Percentiles rank a stretch among this genome's conserved stretches.
phyloP scores from a whole-genome alignment of 2,113 vertebrate species.

The Carollia perspicillata region DNA sequence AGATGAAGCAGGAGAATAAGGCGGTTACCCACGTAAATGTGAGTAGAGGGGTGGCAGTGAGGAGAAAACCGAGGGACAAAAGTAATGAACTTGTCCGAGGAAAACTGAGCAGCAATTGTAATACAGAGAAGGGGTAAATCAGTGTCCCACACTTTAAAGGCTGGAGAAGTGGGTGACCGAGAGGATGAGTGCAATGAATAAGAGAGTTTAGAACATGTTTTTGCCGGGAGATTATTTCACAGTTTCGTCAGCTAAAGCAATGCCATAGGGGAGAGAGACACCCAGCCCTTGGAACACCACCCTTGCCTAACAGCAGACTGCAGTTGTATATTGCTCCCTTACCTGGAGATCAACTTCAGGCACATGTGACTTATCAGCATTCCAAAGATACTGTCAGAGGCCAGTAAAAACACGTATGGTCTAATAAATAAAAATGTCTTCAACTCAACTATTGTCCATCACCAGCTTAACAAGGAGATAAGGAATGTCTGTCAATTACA shows the following conservation, averaged over 20 bases:
- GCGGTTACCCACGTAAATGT: rapidly evolving
- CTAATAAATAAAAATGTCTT: neutral
- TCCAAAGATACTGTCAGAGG: neutral
- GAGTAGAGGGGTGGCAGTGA: neutral
- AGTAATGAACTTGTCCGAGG: neutral
- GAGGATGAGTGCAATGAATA: neutral
- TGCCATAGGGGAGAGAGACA: neutral
- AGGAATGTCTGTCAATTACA: neutral
- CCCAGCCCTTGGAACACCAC: neutral
- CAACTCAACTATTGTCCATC: neutral
- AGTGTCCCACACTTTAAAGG: neutral
- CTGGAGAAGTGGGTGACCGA: neutral
- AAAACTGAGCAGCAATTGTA: neutral
- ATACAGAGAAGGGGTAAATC: neutral
- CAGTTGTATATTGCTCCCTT: neutral
- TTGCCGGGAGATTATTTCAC: neutral
- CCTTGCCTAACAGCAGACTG: neutral
- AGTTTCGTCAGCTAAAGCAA: neutral
- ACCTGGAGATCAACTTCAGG: neutral
- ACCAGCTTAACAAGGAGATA: neutral
- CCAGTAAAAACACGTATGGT: neutral
- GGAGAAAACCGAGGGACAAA: neutral
- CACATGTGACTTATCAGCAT: neutral
- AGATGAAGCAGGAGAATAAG: neutral
- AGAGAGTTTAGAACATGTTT: neutral